phyloP scores from a whole-genome alignment of 2,797 vertebrate species.

The Lophius americanus region DNA sequence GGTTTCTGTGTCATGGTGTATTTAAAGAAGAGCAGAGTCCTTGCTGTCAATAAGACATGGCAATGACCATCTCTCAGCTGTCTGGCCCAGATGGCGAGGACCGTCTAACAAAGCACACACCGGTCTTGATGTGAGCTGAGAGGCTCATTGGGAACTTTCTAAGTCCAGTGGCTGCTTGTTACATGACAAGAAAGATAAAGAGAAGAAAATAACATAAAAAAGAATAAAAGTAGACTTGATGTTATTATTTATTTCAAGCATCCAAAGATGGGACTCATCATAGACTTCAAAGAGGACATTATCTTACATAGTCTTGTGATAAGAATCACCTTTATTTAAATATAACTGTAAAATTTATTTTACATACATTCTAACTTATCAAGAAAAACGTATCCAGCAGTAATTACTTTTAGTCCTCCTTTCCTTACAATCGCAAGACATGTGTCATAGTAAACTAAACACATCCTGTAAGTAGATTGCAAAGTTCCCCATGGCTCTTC shows the following conservation, averaged over 20 bases:
- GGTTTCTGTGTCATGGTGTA: background rate
- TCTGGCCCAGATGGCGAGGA: slow-evolving; percentile 23
- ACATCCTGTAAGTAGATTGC: background rate
- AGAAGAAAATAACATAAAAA: background rate
- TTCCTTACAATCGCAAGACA: slow-evolving; percentile 3
- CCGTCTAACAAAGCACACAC: background rate
- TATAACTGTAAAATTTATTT: slow-evolving; percentile 16
- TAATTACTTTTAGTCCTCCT: slow-evolving; percentile 8
- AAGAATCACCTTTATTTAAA: background rate
- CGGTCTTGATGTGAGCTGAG: background rate
- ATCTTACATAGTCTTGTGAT: background rate
- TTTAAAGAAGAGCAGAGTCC: slow-evolving; percentile 4
- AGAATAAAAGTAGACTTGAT: background rate
- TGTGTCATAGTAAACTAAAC: background rate
- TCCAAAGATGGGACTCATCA: background rate
- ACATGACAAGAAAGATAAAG: background rate
- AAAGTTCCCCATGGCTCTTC: too few relatives aligned
- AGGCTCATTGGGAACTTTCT: background rate
- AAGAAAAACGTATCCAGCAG: slow-evolving; percentile 12
- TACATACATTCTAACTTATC: slow-evolving; percentile 6
- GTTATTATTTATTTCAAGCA: slow-evolving; percentile 35
- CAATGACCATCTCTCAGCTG: slow-evolving; percentile 12
- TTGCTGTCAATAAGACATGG: slow-evolving; percentile 24
- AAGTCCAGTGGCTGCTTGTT: background rate
- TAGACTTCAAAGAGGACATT: background rate